Percentiles rank a stretch among this genome's conserved stretches.
Evolutionary conservation across 2,888 invertebrate species (phyloP).

Genomic region (Leptarthrus brevirostris): DNA sequence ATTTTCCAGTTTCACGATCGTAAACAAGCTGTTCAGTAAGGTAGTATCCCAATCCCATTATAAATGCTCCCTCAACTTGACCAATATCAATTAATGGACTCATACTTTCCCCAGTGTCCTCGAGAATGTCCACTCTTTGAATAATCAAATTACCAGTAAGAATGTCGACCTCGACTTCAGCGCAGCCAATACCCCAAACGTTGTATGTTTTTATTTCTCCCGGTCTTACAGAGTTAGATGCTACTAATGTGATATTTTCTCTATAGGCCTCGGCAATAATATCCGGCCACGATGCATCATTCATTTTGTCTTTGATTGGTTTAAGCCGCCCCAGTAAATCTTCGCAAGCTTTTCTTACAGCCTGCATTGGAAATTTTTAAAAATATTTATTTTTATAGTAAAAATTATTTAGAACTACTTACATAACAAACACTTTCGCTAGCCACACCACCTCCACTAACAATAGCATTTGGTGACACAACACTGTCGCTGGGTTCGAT

Average conservation of each 20-base stretch:
- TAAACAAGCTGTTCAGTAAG: conserved; percentile 76
- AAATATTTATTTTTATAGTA: neutral
- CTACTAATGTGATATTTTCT: conserved; percentile 70
- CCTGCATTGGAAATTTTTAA: conserved; percentile 67
- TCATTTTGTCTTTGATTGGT: conserved; percentile 68
- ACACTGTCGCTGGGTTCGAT: conserved; percentile 73
- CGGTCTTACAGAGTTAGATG: conserved; percentile 69
- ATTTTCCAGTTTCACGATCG: conserved; percentile 71
- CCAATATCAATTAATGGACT: conserved; percentile 78
- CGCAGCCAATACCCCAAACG: conserved; percentile 72
- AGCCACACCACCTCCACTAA: conserved; percentile 75
- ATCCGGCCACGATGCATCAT: conserved; percentile 70
- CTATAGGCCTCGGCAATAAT: conserved; percentile 68
- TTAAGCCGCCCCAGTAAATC: conserved; percentile 70
- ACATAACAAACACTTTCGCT: conserved; percentile 73
- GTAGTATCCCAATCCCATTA: conserved; percentile 80
- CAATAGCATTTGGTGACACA: conserved; percentile 72
- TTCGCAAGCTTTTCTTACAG: conserved; percentile 72
- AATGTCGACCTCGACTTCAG: conserved; percentile 79
- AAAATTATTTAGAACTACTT: conserved; percentile 4
- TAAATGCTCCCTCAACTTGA: conserved; percentile 79
- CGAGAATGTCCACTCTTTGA: conserved; percentile 73
- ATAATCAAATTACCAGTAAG: conserved; percentile 76
- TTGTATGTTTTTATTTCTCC: conserved; percentile 69
- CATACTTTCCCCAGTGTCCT: conserved; percentile 76